Evolutionary conservation across 2,888 invertebrate genomes (phyloP), one percentile per base, ranked within the genome.

Genomic region (Lissonota sp.): DNA sequence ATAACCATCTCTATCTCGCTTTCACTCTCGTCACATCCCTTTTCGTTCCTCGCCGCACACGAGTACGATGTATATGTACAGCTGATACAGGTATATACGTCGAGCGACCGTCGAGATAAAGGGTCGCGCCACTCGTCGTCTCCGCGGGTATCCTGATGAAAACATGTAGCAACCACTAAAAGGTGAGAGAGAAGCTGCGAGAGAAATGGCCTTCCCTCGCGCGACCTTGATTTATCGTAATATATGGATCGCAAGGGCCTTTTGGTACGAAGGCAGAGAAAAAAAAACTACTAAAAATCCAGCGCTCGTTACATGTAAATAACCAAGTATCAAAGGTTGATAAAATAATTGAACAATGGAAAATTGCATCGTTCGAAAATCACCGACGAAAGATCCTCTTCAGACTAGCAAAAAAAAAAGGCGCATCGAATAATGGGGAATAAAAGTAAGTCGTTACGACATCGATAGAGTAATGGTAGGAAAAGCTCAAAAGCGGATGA

Each of bases 51-150:
- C 12, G 46, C 39, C 74, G 44, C 51, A 66, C 57, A 16, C 16
- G 66, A 49, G 66, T 40, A 75, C 51, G 39, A 39, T 71, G 71
- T 71, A 57, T 42, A 39, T 71, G 71, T 71, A 57, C 44, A 55
- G 71, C 66, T 80, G 71, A 80, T 80, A 80, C 55, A 80, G 66
- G 79, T 79, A 64, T 80, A 80, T 67, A 71, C 53, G 71, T 75
- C 66, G 55, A 71, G n/a, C n/a, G 53, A 62, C 60, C 71, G 66
- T 62, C 46, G 42, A 67, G 75, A 75, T 75, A 75, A 80, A 72
- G 75, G 75, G 58, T 71, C 75, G 64, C 75, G 64, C 51, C 70
- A 64, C 74, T 75, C 66, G 70, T 62, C 67, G 57, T 72, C 58
- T 79, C 49, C 72, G 60, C 42, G 51, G 53, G 37, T 60, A 71